Conservation (phyloP, 1,140 invertebrate species). For the Halesus radiatus region DNA sequence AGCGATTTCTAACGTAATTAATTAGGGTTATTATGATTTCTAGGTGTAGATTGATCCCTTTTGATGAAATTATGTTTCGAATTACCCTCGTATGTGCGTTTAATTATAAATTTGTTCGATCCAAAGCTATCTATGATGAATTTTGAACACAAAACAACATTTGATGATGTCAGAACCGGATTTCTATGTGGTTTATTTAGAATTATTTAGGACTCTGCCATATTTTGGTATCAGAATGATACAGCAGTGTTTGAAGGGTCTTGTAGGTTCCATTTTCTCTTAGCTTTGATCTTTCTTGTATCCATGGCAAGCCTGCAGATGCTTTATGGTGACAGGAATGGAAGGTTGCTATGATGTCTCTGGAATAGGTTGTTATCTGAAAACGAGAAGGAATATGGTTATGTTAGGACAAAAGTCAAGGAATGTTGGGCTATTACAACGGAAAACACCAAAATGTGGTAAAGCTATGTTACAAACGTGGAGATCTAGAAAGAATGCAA, state of each 20-base stretch:
- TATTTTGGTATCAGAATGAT: background rate
- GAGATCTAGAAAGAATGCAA: too few relatives aligned
- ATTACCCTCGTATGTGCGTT: background rate
- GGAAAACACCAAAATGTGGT: too few relatives aligned
- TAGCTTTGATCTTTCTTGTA: conserved; percentile 37
- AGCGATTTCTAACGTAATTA: too few relatives aligned
- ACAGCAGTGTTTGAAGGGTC: background rate
- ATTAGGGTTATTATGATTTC: background rate
- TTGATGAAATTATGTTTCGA: background rate
- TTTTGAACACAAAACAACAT: background rate
- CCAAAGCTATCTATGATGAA: background rate
- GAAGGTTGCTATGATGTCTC: background rate
- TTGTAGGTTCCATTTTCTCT: conserved; percentile 31
- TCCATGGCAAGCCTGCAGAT: background rate
- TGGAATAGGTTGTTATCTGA: background rate
- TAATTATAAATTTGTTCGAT: background rate
- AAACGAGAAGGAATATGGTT: too few relatives aligned
- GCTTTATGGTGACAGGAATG: background rate
- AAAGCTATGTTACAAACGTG: too few relatives aligned
- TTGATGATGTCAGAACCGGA: too few relatives aligned
- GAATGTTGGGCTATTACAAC: too few relatives aligned
- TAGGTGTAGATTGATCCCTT: conserved; percentile 5
- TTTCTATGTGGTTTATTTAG: too few relatives aligned
- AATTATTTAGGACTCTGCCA: too few relatives aligned
- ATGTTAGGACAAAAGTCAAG: too few relatives aligned